phyloP scores from a whole-genome alignment of 1,140 invertebrate species.

The Lineus longissimus region DNA sequence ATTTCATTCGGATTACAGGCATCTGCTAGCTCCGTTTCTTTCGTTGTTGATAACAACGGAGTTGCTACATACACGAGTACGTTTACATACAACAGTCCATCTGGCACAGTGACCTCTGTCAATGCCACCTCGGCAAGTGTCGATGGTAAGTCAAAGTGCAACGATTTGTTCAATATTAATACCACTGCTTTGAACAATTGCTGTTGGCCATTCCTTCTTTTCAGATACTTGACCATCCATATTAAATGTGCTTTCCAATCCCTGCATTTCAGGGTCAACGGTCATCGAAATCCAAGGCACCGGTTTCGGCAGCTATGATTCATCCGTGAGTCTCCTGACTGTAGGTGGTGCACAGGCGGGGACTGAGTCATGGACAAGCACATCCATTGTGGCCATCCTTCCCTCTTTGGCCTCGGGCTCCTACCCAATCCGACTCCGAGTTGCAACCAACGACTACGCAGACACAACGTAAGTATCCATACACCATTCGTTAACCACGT shows the following conservation, averaged over 20 bases:
- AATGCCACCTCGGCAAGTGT: background rate
- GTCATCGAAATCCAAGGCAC: background rate
- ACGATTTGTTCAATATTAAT: too few relatives aligned
- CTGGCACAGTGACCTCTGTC: background rate
- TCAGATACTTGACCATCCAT: too few relatives aligned
- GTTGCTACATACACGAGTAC: background rate
- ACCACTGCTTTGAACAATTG: too few relatives aligned
- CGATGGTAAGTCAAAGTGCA: background rate
- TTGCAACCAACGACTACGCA: background rate
- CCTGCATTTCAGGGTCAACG: background rate
- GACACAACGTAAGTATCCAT: background rate
- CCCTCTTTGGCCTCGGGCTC: background rate
- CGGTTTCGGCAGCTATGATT: background rate
- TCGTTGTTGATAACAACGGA: background rate
- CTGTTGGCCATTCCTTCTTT: too few relatives aligned
- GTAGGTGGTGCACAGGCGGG: background rate
- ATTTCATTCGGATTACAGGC: too few relatives aligned
- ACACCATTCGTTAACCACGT: background rate
- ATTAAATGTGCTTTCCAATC: too few relatives aligned
- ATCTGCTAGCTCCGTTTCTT: background rate
- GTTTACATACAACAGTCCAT: background rate
- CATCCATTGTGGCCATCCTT: background rate
- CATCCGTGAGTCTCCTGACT: background rate
- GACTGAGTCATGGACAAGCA: background rate
- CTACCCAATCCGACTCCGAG: background rate